Base-by-base conservation (phyloP, 2,888 invertebrate genomes). In the Euplagia quadripunctaria region DNA sequence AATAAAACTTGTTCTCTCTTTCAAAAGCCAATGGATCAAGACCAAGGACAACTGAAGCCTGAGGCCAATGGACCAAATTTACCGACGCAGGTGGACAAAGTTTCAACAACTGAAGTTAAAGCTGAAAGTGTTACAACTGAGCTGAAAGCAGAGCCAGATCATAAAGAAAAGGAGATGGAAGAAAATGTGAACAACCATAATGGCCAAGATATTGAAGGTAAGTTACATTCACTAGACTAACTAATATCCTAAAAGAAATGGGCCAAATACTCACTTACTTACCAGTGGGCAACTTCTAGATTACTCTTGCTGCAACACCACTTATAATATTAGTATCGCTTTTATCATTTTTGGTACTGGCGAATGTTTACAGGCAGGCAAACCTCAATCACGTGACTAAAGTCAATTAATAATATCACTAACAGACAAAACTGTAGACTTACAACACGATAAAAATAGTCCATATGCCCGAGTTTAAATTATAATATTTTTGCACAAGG, bases 11-110 rank as follows among this genome's bases (percentile, higher is more conserved):
- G 11, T 64, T n/a, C 43, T 64, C 17, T 8, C 20, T 49, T 14
- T 51, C 7, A 51, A 7, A 79, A 94, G 95, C 92, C 94, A 70
- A 94, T 94, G 93, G 94, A 94, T 1, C 92, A 92, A 75, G 94
- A 94, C 6, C 90, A 88, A 58, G 84, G 78, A 11, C 86, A 86
- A 12, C 85, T 91, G 1, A 95, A 95, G 77, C 63, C 84, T 0
- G 95, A 94, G 72, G 78, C 88, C 9, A 94, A 93, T 66, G 95
- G 95, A 0, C 94, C 94, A 0, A 94, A 94, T 75, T 90, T 94
- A 0, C 95, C 95, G 0, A 95, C 95, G 0, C 95, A 95, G 72
- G 95, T 95, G 43, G 95, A 95, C 85, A 94, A 94, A 65, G 94
- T 95, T 6, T 94, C 95, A 42, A 95, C 95, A 0, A 94, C 93